Conservation (phyloP, 2,888 invertebrate genomes). For the Chrysomela aeneicollis region DNA sequence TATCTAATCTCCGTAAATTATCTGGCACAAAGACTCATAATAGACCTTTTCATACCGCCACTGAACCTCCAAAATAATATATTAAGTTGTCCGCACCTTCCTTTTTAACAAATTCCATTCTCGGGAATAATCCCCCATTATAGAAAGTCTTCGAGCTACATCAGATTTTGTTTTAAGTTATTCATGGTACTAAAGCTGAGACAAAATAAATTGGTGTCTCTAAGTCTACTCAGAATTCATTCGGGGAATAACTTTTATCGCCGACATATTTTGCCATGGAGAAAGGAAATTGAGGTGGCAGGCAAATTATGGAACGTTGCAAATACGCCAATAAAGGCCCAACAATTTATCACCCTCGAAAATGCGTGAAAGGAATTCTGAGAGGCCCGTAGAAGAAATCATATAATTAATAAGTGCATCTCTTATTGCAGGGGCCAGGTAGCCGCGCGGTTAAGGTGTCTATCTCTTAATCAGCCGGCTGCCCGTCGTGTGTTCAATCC, state of each 20-base stretch:
- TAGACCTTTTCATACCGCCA: slow-evolving; percentile 1
- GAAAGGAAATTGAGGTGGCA: slow-evolving; percentile 28
- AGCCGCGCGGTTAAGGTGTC: no score
- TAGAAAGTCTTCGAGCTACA: slow-evolving; percentile 35
- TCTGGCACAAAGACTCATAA: neutral
- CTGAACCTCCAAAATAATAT: slow-evolving; percentile 34
- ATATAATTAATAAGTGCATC: no score
- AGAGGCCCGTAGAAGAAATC: no score
- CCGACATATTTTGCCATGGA: slow-evolving; percentile 31
- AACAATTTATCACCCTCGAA: neutral
- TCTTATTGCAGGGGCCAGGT: no score
- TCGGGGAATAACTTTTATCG: slow-evolving; percentile 29
- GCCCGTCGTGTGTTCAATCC: no score
- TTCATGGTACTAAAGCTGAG: slow-evolving; percentile 29
- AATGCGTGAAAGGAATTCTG: neutral
- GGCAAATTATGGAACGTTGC: slow-evolving; percentile 18
- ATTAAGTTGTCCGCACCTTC: slow-evolving; percentile 37
- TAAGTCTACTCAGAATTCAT: slow-evolving; percentile 29
- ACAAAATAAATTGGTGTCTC: slow-evolving; percentile 33
- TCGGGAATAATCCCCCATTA: slow-evolving; percentile 32
- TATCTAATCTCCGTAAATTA: neutral
- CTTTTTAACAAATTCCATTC: slow-evolving; percentile 33
- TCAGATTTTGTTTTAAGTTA: slow-evolving; percentile 36
- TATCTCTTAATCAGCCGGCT: no score
- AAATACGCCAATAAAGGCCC: slow-evolving; percentile 6